Conservation (phyloP, 2,113 vertebrate species). For the Serinus canaria region DNA sequence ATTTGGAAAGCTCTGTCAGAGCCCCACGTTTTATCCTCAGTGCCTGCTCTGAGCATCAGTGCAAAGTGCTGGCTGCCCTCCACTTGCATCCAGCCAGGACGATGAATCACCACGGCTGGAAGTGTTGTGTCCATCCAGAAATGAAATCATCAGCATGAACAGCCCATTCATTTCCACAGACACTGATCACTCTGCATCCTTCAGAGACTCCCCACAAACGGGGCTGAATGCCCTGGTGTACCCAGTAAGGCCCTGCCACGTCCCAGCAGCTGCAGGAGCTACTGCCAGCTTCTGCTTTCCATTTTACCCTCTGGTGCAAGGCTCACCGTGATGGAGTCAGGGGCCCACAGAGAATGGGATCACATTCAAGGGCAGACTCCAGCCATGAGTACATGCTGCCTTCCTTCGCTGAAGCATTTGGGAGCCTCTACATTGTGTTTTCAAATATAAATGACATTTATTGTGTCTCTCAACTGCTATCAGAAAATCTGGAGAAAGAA, state of each 20-base stretch:
- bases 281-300: not conserved
- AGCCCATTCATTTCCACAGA: conserved; percentile 44
- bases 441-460: not conserved
- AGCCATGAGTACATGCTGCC: not conserved
- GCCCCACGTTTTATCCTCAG: not conserved
- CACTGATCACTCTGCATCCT: not conserved
- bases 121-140: conserved; percentile 12
- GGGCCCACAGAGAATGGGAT: not conserved
- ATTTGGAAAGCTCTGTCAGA: conserved; percentile 14
- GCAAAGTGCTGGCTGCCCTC: not conserved
- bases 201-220: not conserved
- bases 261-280: not conserved
- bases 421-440: not conserved
- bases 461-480: not conserved
- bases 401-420: not conserved
- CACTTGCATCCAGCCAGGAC: not conserved
- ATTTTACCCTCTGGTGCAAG: not conserved
- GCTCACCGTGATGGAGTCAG: not conserved
- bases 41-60: not conserved
- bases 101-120: not conserved
- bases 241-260: not conserved
- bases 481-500: not conserved
- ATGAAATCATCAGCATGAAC: conserved; percentile 38
- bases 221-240: not conserved
- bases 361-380: not conserved